Percentiles rank a stretch among this genome's conserved stretches.
These are phyloP conservation scores for Masnerella sp. DNA, from an alignment of 2,888 invertebrate genomes.

Conservation along the genomic window DNA sequence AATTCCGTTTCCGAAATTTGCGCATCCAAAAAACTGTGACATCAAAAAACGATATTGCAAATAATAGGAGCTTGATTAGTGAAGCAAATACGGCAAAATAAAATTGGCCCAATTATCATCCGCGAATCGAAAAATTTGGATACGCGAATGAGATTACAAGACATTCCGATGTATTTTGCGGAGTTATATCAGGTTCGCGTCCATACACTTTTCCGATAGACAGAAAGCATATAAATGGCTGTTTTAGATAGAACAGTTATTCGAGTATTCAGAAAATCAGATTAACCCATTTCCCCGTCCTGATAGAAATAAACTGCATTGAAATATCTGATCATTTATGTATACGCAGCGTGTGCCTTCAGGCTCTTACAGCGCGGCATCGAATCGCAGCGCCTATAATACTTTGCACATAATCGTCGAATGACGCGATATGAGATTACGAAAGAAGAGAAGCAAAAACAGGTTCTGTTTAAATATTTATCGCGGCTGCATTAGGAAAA, in stretches of 20 bases:
- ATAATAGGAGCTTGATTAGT: background rate
- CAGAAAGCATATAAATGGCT: conserved; percentile 49
- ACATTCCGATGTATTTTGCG: conserved; percentile 15
- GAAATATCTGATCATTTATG: conserved; percentile 55
- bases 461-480: conserved; percentile 77
- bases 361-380: conserved; percentile 35
- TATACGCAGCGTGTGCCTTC: conserved; percentile 44
- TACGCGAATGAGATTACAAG: conserved; percentile 20
- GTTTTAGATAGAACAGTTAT: conserved; percentile 42
- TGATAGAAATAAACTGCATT: conserved; percentile 54
- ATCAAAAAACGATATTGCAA: no score
- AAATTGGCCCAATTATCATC: background rate
- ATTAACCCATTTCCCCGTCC: conserved; percentile 49
- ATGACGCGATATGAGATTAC: conserved; percentile 68
- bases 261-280: conserved; percentile 47
- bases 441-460: conserved; percentile 70
- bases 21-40: no score
- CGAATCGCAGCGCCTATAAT: conserved; percentile 41
- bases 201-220: conserved; percentile 37
- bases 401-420: conserved; percentile 62
- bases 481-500: conserved; percentile 75
- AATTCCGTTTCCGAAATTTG: no score
- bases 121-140: conserved; percentile 7
- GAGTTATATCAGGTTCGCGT: conserved; percentile 20
- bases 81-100: background rate